Percentiles rank a stretch among this genome's conserved stretches.
Evolutionary conservation across 1,140 invertebrate species (phyloP).

Genomic region (Drosophila erecta): DNA sequence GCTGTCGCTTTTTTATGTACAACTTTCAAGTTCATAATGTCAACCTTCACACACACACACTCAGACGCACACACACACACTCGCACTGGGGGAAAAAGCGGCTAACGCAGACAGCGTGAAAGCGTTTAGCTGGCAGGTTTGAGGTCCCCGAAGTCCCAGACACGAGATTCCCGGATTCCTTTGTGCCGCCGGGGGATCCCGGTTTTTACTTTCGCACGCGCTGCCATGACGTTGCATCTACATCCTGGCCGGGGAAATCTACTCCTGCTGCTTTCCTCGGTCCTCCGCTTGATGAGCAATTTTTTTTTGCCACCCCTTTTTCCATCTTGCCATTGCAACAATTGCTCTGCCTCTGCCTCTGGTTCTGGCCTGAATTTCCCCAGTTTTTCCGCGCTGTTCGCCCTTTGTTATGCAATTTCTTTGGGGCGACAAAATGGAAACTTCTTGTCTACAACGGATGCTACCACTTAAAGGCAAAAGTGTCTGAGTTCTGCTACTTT

Average conservation of each 20-base stretch:
- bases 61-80: not conserved
- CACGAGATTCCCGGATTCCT: conserved; percentile 60
- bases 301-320: conserved; percentile 2
- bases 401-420: conserved; percentile 50
- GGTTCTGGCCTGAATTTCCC: conserved; percentile 19
- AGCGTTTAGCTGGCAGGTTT: conserved; percentile 54
- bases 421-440: conserved; percentile 43
- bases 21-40: conserved; percentile 83
- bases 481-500: conserved; percentile 3
- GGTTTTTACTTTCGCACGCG: conserved; percentile 77
- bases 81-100: conserved; percentile 17
- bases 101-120: conserved; percentile 44
- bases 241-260: conserved; percentile 32
- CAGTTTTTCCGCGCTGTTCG: conserved; percentile 22
- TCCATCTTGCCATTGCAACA: conserved; percentile 39
- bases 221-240: conserved; percentile 62
- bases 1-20: conserved; percentile 51
- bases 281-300: conserved; percentile 51
- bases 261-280: conserved; percentile 7
- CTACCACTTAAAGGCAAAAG: conserved; percentile 45
- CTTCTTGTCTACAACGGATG: conserved; percentile 49
- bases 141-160: conserved; percentile 55
- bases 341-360: conserved; percentile 38
- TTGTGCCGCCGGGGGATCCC: conserved; percentile 52
- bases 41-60: conserved; percentile 65